Evolutionary conservation across 2,888 invertebrate genomes (phyloP).

Genomic region (Electrophaes corylata): DNA sequence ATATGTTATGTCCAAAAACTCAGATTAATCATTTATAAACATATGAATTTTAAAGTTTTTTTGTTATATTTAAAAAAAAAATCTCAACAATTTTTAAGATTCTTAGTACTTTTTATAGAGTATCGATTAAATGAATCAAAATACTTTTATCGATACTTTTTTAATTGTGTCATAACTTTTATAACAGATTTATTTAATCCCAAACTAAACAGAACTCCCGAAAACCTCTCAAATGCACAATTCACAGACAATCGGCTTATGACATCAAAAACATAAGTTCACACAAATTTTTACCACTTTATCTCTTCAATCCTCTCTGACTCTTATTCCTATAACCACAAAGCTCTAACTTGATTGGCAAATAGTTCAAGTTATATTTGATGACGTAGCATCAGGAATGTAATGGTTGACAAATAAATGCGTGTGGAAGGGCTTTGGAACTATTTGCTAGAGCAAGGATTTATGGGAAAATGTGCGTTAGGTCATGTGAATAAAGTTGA

Average conservation of each 20-base stretch:
- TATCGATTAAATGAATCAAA: neutral
- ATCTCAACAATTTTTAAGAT: no score
- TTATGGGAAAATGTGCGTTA: conserved; percentile 6
- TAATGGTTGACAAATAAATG: conserved; percentile 70
- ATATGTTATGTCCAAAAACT: no score
- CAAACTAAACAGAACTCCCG: conserved; percentile 34
- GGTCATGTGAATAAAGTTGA: neutral
- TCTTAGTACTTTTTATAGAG: no score
- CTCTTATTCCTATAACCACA: neutral
- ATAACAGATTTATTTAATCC: conserved; percentile 25
- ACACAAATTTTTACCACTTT: conserved; percentile 47
- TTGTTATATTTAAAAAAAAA: no score
- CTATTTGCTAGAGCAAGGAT: conserved; percentile 26
- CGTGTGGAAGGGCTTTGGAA: conserved; percentile 38
- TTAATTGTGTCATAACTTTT: conserved; percentile 2
- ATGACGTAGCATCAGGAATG: conserved; percentile 60
- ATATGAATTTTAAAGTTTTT: no score
- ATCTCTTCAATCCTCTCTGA: conserved; percentile 10
- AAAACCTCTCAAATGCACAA: conserved; percentile 43
- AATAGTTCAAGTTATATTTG: conserved; percentile 23
- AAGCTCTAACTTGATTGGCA: neutral
- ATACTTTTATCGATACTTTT: neutral
- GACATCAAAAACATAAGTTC: conserved; percentile 63
- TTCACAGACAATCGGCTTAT: conserved; percentile 65
- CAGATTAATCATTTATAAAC: no score